Evolutionary conservation across 2,888 invertebrate species (phyloP).

Genomic region (Antitype chi): DNA sequence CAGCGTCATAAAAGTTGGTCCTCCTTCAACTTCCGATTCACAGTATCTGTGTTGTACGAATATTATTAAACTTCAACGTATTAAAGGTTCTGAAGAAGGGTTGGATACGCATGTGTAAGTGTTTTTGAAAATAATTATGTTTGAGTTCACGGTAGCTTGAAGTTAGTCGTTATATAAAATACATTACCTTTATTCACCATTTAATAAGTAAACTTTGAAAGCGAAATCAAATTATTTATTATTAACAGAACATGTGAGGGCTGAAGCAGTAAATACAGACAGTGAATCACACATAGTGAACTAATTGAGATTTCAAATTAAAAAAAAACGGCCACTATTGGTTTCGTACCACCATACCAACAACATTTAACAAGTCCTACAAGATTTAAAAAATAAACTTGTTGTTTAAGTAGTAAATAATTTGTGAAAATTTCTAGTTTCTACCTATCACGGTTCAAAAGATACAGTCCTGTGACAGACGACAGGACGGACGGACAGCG

Average conservation of each 20-base stretch:
- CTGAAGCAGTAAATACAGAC: neutral
- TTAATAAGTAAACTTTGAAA: slow-evolving; percentile 5
- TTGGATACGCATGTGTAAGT: slow-evolving; percentile 36
- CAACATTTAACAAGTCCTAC: too few species aligned
- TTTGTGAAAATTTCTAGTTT: too few species aligned
- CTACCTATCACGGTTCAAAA: neutral
- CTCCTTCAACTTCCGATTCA: slow-evolving; percentile 75
- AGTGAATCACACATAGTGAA: neutral
- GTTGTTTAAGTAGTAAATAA: too few species aligned
- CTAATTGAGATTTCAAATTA: neutral
- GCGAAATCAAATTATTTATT: slow-evolving; percentile 6
- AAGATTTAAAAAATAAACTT: too few species aligned
- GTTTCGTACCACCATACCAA: neutral
- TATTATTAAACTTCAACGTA: slow-evolving; percentile 72
- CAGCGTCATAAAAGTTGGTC: slow-evolving; percentile 65
- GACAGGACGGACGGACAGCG: neutral
- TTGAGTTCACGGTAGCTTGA: slow-evolving; percentile 38
- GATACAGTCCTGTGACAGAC: neutral
- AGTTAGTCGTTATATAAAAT: slow-evolving; percentile 21
- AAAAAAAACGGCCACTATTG: neutral
- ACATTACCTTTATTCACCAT: neutral
- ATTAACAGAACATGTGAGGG: neutral
- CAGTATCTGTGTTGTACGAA: slow-evolving; percentile 65
- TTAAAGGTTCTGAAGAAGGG: slow-evolving; percentile 54
- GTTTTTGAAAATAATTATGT: slow-evolving; percentile 42